Base-by-base conservation (phyloP, 1,140 invertebrate genomes). In the Medauroidea extradentata region DNA sequence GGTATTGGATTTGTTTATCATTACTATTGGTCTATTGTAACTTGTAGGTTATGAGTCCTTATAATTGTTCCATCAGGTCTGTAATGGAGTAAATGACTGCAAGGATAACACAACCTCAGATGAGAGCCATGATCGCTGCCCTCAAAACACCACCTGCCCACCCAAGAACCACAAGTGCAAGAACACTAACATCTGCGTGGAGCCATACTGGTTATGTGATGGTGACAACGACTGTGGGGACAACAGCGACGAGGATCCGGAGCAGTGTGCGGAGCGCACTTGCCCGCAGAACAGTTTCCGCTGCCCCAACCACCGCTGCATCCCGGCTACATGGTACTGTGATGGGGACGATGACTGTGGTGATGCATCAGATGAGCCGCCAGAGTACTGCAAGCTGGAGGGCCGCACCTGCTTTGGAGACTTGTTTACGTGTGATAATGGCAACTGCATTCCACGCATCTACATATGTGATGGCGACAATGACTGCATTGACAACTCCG, bases 401-500 rank as follows among this genome's bases (percentile, higher is more conserved):
- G 93, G 92, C n/a, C 82, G 93, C 63, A 96, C 93, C 8, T 1
- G 96, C 71, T 96, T 94, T 64, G 91, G 94, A 0, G 94, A 96
- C 73, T 76, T 96, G 0, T 98, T 97, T 69, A 96, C 94, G 0
- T 99, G 96, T 69, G 91, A 93, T 67, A 98, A 98, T 75, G 95
- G 94, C 5, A 96, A 96, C 68, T 99, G 96, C 72, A 95, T 99
- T 62, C 93, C 93, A 0, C 80, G 91, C 59, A 95, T 93, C 60
- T 99, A 98, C 73, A 93, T 96, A n/a, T 99, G 97, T 70, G 96
- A 99, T 73, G 93, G 93, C 0, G 91, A 95, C 70, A 92, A 94
- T 70, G 94, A 99, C 75, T 99, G 96, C 72, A 75, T 91, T 62
- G 96, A 98, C 71, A 88, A 88, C 69, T 93, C 90, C 24, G 94